phyloP scores from a whole-genome alignment of 1,140 invertebrate species.

The Argopecten irradians region DNA sequence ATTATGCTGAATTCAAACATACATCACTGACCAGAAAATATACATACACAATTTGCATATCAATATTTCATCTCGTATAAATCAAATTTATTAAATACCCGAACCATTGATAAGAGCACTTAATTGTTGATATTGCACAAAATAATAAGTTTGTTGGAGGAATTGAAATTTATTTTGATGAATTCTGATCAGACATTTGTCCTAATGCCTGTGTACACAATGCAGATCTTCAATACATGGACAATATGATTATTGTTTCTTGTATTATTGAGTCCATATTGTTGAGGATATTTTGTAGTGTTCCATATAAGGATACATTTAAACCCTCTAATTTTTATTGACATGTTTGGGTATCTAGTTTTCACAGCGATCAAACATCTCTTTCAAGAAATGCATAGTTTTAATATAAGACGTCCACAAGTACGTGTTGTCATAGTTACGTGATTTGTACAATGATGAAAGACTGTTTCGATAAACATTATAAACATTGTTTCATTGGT shows the following conservation, averaged over 20 bases:
- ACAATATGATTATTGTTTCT: no score
- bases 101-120: not conserved
- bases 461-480: slow-evolving; percentile 18
- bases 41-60: slow-evolving; percentile 15
- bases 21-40: not conserved
- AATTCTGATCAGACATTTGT: not conserved
- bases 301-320: no score
- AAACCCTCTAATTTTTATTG: not conserved
- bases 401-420: slow-evolving; percentile 21
- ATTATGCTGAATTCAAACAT: slow-evolving; percentile 3
- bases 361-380: not conserved
- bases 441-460: slow-evolving; percentile 18
- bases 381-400: not conserved
- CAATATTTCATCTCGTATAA: not conserved
- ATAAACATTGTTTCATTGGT: not conserved
- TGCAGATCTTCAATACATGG: no score
- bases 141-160: not conserved
- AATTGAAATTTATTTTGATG: not conserved
- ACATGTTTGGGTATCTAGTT: not conserved
- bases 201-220: not conserved
- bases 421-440: not conserved
- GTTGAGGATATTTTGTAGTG: not conserved
- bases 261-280: no score
- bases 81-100: not conserved
- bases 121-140: not conserved